A percentile compares a stretch with the other conserved stretches of the same genome.
These are phyloP conservation scores for Xiphorhynchus erythropygius DNA, from an alignment of 2,797 vertebrate species.

Conservation along the genomic window DNA sequence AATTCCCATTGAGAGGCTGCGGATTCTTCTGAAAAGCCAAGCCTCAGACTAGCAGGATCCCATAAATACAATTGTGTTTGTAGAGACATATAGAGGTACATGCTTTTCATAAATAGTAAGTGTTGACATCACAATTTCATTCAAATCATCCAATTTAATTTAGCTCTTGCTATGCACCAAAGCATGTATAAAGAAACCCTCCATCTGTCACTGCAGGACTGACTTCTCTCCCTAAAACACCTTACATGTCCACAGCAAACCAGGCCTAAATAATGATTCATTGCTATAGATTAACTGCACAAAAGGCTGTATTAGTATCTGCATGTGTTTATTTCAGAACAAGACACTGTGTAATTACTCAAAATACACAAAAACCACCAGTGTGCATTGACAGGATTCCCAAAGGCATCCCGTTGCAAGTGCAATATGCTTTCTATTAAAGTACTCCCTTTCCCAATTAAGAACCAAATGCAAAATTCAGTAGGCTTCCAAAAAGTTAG, in stretches of 20 bases:
- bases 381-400: not conserved
- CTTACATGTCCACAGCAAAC: not conserved
- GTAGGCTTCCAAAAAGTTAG: not conserved
- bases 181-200: slow-evolving; percentile 8
- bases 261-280: not conserved
- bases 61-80: not conserved
- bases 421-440: not conserved
- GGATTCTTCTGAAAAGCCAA: not conserved
- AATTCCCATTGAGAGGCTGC: not conserved
- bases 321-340: not conserved
- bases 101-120: not conserved
- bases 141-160: not conserved
- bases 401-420: not conserved
- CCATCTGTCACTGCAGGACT: not conserved
- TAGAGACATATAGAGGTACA: not conserved
- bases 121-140: not conserved
- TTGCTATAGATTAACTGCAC: not conserved
- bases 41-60: not conserved
- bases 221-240: slow-evolving; percentile 16
- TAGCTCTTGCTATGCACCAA: not conserved
- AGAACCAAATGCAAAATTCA: not conserved
- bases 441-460: not conserved
- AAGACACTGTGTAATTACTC: not conserved
- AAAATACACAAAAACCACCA: not conserved
- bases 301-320: not conserved